A percentile compares a stretch with the other conserved stretches of the same genome.
phyloP scores from a whole-genome alignment of 2,888 invertebrate species.

The Tanypteryx hageni region DNA sequence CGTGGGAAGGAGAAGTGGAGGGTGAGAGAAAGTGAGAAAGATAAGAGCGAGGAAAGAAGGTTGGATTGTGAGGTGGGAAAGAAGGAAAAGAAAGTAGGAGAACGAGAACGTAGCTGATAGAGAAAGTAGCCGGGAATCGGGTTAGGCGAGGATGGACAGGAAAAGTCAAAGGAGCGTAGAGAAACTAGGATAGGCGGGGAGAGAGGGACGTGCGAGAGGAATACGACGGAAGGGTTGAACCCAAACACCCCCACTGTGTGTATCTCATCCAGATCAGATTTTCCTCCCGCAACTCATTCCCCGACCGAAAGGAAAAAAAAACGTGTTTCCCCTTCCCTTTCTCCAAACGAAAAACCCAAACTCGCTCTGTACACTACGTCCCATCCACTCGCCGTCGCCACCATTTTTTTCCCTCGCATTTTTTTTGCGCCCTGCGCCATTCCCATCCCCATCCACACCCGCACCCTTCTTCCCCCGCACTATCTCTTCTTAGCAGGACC shows the following conservation, averaged over 20 bases:
- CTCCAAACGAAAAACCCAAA: constrained; percentile 13
- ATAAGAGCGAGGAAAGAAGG: constrained; percentile 4
- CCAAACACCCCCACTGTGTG: constrained; percentile 40
- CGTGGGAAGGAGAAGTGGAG: neutral
- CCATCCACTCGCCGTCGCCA: neutral
- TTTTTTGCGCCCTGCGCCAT: neutral
- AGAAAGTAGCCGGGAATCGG: neutral
- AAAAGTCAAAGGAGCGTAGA: neutral
- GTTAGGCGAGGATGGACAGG: constrained; percentile 4
- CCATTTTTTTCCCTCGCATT: neutral
- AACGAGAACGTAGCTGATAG: neutral
- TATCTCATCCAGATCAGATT: constrained; percentile 58
- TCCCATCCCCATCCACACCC: neutral
- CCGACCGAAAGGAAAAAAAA: neutral
- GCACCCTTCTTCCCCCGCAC: neutral
- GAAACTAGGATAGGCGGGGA: neutral
- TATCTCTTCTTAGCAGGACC: constrained; percentile 52
- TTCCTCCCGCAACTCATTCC: constrained; percentile 36
- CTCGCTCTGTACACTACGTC: constrained; percentile 28
- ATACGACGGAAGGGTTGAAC: constrained; percentile 20
- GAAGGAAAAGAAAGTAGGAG: neutral
- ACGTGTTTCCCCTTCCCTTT: neutral
- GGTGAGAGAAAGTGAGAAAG: neutral
- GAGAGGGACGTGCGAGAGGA: neutral
- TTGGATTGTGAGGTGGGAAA: too few relatives aligned